phyloP scores from a whole-genome alignment of 2,797 vertebrate genomes.

The Mallotus villosus region DNA sequence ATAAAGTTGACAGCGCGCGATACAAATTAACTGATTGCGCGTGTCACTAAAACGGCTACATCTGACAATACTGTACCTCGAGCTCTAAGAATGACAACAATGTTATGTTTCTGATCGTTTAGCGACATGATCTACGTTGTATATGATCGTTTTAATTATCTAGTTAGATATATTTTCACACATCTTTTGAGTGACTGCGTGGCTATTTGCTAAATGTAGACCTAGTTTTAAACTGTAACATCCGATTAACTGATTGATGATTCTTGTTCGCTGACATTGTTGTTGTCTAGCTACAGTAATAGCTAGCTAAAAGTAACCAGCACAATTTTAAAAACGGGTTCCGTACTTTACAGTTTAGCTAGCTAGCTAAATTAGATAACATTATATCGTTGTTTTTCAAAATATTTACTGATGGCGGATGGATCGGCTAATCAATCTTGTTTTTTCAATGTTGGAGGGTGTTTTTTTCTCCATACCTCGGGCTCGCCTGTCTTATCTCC shows the following conservation, averaged over 20 bases:
- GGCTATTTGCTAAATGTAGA: neutral
- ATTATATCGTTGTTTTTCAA: neutral
- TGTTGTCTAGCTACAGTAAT: too few species aligned
- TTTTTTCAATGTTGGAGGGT: slow-evolving; percentile 60
- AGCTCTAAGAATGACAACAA: neutral
- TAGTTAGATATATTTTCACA: neutral
- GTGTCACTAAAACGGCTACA: slow-evolving; percentile 17
- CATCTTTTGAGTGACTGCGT: neutral
- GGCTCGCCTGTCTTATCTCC: slow-evolving; percentile 62
- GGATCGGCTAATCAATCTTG: neutral
- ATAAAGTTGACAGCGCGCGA: neutral
- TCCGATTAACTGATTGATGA: neutral
- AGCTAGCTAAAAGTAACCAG: too few species aligned
- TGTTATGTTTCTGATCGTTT: neutral
- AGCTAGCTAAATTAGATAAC: neutral
- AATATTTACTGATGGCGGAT: neutral
- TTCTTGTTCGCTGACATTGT: too few species aligned
- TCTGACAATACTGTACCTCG: neutral
- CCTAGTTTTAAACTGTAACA: neutral
- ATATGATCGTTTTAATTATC: neutral
- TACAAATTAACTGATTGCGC: slow-evolving; percentile 1
- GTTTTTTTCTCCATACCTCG: slow-evolving; percentile 65
- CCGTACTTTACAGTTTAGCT: neutral
- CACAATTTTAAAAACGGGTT: too few species aligned
- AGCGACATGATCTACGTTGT: too few species aligned